Evolutionary conservation across 2,113 vertebrate genomes (phyloP), one percentile per base, ranked within the genome.

Genomic region (Prionailurus bengalensis): DNA sequence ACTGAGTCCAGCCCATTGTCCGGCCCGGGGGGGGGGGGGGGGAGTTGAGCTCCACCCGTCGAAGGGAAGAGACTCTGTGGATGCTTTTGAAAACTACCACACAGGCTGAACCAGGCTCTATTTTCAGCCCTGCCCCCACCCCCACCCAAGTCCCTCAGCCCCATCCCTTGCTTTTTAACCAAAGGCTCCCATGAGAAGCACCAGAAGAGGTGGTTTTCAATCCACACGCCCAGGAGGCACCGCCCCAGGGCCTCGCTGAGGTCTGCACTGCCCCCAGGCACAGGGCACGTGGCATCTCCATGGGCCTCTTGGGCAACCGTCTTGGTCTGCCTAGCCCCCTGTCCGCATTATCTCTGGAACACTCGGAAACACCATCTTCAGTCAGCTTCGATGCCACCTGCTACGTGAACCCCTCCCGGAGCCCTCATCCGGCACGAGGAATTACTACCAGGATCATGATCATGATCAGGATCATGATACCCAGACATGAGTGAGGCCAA

Each of bases 271-370:
- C 66, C 13, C 33, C 27, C 16, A 1, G 4, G 1, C n/a, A 27
- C 53, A 2, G 8, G 1, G 9, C n/a, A 5, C 61, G 15, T 19
- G 39, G 61, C 21, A n/a, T 9, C 70, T 42, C 33, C 3, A 0
- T 27, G 33, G 48, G 33, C 27, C 19, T 33, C 58, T 7, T 10
- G 0, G 7, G 36, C 4, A 53, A 5, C 31, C 14, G 17, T 14
- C 33, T 27, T 33, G 5, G 31, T 48, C 58, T 14, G 9, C 13
- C 13, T 3, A 48, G 17, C 19, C 36, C 33, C 51, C 19, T 1
- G 15, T 15, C 70, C 7, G 6, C 21, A 0, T 33, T 15, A 0
- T 36, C 61, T 39, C 27, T 7, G 61, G n/a, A 31, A 42, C 12
- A 4, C 14, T 39, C 27, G 7, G 61, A 29, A 31, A 42, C 12